A percentile compares a stretch with the other conserved stretches of the same genome.
Conservation (phyloP, 2,797 vertebrate species). For the Halcyon badia region DNA sequence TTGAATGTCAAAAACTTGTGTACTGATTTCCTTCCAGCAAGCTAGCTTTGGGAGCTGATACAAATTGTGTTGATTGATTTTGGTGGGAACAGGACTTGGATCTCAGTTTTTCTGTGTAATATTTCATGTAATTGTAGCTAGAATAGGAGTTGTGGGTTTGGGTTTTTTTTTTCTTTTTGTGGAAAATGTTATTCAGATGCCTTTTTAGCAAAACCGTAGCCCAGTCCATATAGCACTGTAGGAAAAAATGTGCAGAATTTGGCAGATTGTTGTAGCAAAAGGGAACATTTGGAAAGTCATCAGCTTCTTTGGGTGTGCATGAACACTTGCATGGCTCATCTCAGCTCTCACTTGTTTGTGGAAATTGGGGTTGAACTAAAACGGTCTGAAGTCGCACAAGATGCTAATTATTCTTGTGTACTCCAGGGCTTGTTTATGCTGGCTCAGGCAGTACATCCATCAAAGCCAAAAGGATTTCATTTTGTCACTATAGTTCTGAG, state of each 20-base stretch:
- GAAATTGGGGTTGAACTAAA: not conserved
- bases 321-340: not conserved
- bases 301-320: not conserved
- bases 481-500: constrained; percentile 29
- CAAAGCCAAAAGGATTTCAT: not conserved
- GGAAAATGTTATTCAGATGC: not conserved
- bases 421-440: constrained; percentile 39
- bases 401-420: constrained; percentile 54
- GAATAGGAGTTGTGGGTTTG: not conserved
- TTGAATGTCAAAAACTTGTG: not conserved
- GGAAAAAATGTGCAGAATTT: not conserved
- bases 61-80: not conserved
- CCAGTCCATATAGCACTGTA: not conserved
- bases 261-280: not conserved
- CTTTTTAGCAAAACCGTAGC: not conserved
- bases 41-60: not conserved
- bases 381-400: not conserved
- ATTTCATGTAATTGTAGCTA: not conserved
- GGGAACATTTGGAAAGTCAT: not conserved
- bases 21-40: not conserved
- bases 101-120: not conserved
- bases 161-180: not conserved
- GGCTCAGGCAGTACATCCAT: constrained; percentile 4
- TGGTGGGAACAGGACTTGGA: not conserved
- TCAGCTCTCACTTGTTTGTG: not conserved